These are phyloP conservation scores for Cynodonichthys magdalenae DNA, from an alignment of 2,797 vertebrate genomes.

Conservation along the genomic window DNA sequence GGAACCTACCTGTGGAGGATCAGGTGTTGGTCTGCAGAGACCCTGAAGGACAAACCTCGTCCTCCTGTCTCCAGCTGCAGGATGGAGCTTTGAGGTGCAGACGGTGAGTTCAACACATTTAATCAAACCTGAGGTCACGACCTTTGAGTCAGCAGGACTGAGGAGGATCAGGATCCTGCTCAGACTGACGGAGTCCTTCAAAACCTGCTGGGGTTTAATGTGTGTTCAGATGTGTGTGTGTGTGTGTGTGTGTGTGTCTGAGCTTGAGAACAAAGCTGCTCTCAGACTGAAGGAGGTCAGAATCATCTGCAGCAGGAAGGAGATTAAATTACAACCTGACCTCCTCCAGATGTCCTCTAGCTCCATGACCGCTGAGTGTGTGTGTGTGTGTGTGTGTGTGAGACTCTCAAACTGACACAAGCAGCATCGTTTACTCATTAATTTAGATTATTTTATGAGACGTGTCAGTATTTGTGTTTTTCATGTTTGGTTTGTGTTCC, in stretches of 20 bases:
- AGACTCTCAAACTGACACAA: too few species aligned
- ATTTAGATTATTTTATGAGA: too few species aligned
- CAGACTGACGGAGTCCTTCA: background rate
- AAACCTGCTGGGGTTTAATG: background rate
- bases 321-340: slow-evolving; percentile 65
- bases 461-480: too few species aligned
- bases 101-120: slow-evolving; percentile 73
- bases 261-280: slow-evolving; percentile 69
- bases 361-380: background rate
- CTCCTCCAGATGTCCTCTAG: slow-evolving; percentile 69
- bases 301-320: slow-evolving; percentile 21
- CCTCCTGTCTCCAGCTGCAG: slow-evolving; percentile 12
- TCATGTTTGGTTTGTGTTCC: too few species aligned
- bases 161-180: background rate
- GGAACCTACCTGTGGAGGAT: slow-evolving; percentile 34
- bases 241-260: background rate
- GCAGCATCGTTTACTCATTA: too few species aligned
- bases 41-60: background rate
- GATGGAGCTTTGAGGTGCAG: background rate
- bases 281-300: slow-evolving; percentile 39
- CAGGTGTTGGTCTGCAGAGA: background rate
- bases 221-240: background rate
- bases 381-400: too few species aligned
- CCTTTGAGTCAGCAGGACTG: slow-evolving; percentile 1
- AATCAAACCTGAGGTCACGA: slow-evolving; percentile 70